Percentiles rank a stretch among this genome's conserved stretches.
Conservation (phyloP, 2,797 vertebrate genomes). For the Selene dorsalis region DNA sequence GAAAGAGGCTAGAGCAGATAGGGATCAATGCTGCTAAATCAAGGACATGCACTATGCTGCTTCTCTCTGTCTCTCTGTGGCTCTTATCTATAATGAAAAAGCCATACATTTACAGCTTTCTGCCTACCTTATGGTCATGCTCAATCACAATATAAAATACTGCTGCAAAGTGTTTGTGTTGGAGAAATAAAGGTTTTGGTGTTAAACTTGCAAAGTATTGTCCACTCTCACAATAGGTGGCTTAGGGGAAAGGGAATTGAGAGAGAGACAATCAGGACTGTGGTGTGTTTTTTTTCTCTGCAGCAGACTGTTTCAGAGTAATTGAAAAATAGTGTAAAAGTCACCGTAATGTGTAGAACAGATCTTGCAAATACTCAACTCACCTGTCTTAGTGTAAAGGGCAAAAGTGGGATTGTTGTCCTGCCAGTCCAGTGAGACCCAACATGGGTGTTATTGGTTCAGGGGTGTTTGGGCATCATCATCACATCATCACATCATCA, state of each 20-base stretch:
- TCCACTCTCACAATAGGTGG: conserved; percentile 1
- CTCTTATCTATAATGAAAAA: conserved; percentile 84
- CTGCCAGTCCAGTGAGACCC: not conserved
- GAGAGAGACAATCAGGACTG: conserved; percentile 7
- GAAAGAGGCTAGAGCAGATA: conserved; percentile 77
- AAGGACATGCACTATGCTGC: conserved; percentile 80
- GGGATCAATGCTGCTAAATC: conserved; percentile 81
- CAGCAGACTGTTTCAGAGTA: conserved; percentile 21
- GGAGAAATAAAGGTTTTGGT: conserved; percentile 37
- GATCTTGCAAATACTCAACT: conserved; percentile 37
- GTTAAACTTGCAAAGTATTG: conserved; percentile 43
- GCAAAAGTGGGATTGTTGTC: not conserved
- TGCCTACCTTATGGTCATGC: conserved; percentile 71
- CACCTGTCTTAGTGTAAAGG: not conserved
- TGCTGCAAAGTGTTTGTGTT: conserved; percentile 50
- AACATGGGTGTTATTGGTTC: conserved; percentile 10
- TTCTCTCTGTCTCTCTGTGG: conserved; percentile 78
- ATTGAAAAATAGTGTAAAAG: conserved; percentile 34
- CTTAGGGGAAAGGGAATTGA: not conserved
- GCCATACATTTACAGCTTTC: conserved; percentile 78
- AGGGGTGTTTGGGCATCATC: conserved; percentile 1
- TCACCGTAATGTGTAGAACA: conserved; percentile 27
- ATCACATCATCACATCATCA: not conserved
- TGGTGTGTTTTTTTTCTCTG: conserved; percentile 7
- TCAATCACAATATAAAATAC: conserved; percentile 78